Conservation (phyloP, 2,888 invertebrate genomes). For the Ptychoptera albimana region DNA sequence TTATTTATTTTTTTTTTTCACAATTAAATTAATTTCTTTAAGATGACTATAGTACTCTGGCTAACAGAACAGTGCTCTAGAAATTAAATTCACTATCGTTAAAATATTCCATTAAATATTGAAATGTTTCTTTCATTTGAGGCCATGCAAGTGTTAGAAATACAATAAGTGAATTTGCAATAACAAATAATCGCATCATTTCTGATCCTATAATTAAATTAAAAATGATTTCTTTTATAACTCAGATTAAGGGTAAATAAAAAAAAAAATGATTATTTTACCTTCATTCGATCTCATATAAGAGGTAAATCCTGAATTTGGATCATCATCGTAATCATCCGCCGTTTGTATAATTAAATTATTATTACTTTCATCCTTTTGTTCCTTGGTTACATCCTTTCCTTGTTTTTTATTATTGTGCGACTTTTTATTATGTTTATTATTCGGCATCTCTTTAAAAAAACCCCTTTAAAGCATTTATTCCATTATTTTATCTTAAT, state of each 20-base stretch:
- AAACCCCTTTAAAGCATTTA: background rate
- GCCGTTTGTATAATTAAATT: conserved; percentile 15
- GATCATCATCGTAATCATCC: conserved; percentile 19
- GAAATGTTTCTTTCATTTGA: conserved; percentile 42
- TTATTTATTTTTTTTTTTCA: background rate
- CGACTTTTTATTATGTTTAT: background rate
- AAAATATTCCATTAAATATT: conserved; percentile 36
- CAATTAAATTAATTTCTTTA: background rate
- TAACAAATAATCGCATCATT: conserved; percentile 65
- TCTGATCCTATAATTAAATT: conserved; percentile 39
- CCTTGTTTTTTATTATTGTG: background rate
- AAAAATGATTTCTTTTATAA: conserved; percentile 1
- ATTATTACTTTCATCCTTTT: conserved; percentile 16
- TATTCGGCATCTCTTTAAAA: background rate
- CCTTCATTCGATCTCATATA: conserved; percentile 28
- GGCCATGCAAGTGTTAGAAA: conserved; percentile 60
- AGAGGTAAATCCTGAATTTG: conserved; percentile 29
- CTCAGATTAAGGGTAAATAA: conserved; percentile 9
- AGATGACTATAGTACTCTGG: background rate
- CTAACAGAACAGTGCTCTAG: conserved; percentile 7
- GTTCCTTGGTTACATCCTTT: background rate
- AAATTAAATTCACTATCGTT: conserved; percentile 19
- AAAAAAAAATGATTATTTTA: conserved; percentile 10
- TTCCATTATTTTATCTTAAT: too few species aligned
- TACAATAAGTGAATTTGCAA: conserved; percentile 57